These are phyloP conservation scores for Noctua pronuba DNA, from an alignment of 2,888 invertebrate species.

Conservation along the genomic window DNA sequence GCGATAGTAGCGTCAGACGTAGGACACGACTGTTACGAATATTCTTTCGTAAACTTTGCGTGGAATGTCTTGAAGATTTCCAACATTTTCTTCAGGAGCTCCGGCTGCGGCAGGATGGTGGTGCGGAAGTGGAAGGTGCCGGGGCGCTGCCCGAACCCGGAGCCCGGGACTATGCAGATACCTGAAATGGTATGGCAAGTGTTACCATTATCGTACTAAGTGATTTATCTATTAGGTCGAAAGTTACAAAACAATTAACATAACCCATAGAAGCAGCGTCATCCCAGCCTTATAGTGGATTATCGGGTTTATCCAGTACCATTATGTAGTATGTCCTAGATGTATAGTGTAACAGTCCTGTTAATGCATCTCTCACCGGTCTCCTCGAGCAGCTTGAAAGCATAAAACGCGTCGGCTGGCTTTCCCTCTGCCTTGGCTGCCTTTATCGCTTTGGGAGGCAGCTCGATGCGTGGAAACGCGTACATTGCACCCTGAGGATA, in stretches of 20 bases:
- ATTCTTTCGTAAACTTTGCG: slow-evolving; percentile 85
- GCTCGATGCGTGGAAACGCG: slow-evolving; percentile 96
- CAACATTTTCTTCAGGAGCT: slow-evolving; percentile 95
- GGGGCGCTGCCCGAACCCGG: slow-evolving; percentile 98
- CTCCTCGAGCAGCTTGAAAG: slow-evolving; percentile 96
- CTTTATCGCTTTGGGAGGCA: slow-evolving; percentile 95
- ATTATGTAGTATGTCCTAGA: background rate
- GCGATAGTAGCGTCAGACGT: background rate
- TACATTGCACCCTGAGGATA: slow-evolving; percentile 98
- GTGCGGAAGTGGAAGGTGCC: slow-evolving; percentile 99
- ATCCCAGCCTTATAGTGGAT: no score
- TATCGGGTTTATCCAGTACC: no score
- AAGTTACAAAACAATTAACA: background rate
- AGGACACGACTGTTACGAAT: background rate
- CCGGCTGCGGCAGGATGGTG: slow-evolving; percentile 97
- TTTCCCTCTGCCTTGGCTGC: slow-evolving; percentile 94
- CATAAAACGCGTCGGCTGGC: slow-evolving; percentile 97
- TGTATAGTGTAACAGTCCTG: background rate
- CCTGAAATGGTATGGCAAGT: slow-evolving; percentile 86
- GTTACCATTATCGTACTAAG: background rate
- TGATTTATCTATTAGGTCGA: background rate
- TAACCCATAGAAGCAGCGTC: background rate
- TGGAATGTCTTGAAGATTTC: slow-evolving; percentile 96
- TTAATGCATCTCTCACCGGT: slow-evolving; percentile 88
- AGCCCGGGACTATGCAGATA: slow-evolving; percentile 98